phyloP scores from a whole-genome alignment of 2,797 vertebrate genomes.

The Micrastur ruficollis region DNA sequence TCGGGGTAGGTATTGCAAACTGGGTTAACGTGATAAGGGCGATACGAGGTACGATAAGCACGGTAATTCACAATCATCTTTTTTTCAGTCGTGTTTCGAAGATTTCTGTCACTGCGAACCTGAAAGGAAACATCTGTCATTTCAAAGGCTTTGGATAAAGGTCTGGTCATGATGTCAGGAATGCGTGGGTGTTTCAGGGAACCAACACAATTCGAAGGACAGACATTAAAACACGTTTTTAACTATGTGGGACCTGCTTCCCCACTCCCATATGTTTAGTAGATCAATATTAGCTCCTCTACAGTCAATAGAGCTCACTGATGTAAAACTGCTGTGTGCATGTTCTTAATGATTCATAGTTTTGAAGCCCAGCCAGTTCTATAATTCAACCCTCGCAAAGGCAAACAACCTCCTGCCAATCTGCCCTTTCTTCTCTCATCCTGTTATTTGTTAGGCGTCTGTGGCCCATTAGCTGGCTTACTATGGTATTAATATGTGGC shows the following conservation, averaged over 20 bases:
- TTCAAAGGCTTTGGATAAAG: neutral
- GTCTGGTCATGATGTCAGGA: neutral
- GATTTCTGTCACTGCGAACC: neutral
- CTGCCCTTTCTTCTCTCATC: constrained; percentile 52
- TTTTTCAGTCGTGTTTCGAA: neutral
- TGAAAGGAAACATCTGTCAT: neutral
- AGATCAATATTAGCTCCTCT: constrained; percentile 57
- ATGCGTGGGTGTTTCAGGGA: neutral
- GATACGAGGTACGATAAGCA: neutral
- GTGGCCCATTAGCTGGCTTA: constrained; percentile 45
- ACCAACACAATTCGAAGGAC: neutral
- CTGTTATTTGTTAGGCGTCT: constrained; percentile 43
- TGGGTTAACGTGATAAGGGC: neutral
- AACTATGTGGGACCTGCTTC: constrained; percentile 16
- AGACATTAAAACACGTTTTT: neutral
- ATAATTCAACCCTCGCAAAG: constrained; percentile 45
- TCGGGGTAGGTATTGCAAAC: neutral
- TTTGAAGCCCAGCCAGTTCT: constrained; percentile 55
- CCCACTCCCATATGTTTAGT: constrained; percentile 33
- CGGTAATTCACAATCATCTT: neutral
- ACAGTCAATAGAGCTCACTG: constrained; percentile 53
- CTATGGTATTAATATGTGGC: constrained; percentile 31
- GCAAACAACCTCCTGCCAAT: constrained; percentile 54
- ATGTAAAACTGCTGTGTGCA: constrained; percentile 51
- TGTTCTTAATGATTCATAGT: constrained; percentile 59